Evolutionary conservation across 2,888 invertebrate genomes (phyloP).

Genomic region (Tromatobia lineatoria): DNA sequence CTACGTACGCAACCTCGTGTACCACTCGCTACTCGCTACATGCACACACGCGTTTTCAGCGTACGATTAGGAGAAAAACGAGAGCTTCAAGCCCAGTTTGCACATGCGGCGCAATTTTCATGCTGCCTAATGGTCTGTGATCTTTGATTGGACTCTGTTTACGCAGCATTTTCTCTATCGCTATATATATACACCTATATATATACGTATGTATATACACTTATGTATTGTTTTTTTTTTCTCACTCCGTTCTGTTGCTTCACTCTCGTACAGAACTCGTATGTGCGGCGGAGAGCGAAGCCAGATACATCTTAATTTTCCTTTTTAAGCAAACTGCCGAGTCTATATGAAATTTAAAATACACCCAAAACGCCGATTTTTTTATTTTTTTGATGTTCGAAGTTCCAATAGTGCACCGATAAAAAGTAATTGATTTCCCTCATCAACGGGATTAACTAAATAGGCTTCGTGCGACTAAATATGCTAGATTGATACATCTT

Average conservation of each 20-base stretch:
- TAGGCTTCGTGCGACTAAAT: too few species aligned
- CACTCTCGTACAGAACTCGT: neutral
- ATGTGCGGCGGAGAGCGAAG: too few species aligned
- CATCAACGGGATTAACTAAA: too few species aligned
- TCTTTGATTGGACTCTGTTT: conserved; percentile 83
- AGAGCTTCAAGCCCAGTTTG: conserved; percentile 62
- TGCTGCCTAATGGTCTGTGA: conserved; percentile 83
- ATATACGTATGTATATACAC: neutral
- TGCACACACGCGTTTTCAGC: conserved; percentile 61
- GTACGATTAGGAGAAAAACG: conserved; percentile 69
- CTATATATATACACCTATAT: neutral
- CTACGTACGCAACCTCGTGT: neutral
- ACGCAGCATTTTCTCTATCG: conserved; percentile 73
- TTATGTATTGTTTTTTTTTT: too few species aligned
- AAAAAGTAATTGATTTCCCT: too few species aligned
- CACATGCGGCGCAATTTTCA: conserved; percentile 83
- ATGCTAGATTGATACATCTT: too few species aligned
- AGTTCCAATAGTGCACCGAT: too few species aligned
- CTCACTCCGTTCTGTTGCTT: neutral
- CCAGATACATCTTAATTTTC: too few species aligned
- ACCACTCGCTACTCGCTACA: conserved; percentile 39
- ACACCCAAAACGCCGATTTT: too few species aligned
- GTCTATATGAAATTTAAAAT: too few species aligned
- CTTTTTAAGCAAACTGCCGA: too few species aligned
- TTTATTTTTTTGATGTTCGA: too few species aligned